Percentiles rank a stretch among this genome's conserved stretches.
phyloP scores from a whole-genome alignment of 2,888 invertebrate species.

The Galerucella nymphaeae region DNA sequence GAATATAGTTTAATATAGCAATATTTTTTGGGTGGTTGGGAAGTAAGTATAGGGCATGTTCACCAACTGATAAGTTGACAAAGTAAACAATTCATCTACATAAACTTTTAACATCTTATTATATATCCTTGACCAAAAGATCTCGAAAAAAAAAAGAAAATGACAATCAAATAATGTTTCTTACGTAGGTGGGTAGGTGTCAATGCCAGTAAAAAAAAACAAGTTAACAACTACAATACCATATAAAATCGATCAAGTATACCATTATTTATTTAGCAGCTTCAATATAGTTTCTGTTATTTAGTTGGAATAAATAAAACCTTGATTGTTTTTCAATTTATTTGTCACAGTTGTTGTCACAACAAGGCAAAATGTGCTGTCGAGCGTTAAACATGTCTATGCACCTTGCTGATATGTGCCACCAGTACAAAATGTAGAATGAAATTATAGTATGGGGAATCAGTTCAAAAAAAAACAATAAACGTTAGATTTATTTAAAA shows the following conservation, averaged over 20 bases:
- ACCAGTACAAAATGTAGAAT: background rate
- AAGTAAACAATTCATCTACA: background rate
- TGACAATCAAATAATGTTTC: background rate
- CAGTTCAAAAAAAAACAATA: background rate
- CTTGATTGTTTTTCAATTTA: constrained; percentile 28
- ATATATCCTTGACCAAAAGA: background rate
- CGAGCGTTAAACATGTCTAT: constrained; percentile 20
- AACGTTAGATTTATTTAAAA: no score
- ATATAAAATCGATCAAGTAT: background rate
- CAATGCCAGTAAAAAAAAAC: background rate
- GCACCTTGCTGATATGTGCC: constrained; percentile 12
- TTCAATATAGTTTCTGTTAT: constrained; percentile 7
- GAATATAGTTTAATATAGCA: no score
- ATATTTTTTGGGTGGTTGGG: no score
- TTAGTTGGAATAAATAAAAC: constrained; percentile 15
- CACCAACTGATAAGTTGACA: no score
- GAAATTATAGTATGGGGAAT: background rate
- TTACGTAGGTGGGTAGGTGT: background rate
- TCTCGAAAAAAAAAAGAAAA: background rate
- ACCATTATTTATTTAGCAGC: background rate
- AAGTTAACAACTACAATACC: background rate
- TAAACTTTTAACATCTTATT: background rate
- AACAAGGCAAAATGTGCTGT: constrained; percentile 2
- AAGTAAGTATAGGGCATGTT: no score
- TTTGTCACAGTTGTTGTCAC: constrained; percentile 21